Evolutionary conservation across 2,888 invertebrate species (phyloP).

Genomic region (Merodon equestris): DNA sequence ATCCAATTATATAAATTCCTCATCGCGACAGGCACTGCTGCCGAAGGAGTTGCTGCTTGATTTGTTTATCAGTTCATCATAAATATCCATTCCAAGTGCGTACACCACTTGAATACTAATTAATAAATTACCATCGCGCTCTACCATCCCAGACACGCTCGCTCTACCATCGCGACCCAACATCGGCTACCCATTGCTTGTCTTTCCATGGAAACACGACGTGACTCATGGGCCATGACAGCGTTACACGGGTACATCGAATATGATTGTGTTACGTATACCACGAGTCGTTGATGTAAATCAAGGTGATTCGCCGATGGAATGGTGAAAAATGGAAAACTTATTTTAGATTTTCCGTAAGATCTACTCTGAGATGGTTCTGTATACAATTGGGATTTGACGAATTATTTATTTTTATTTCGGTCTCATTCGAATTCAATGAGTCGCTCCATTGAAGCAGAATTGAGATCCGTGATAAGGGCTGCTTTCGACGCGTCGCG

Average conservation of each 20-base stretch:
- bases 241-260: not conserved
- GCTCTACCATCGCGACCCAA: too few species aligned
- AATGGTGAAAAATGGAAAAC: constrained; percentile 14
- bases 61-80: constrained; percentile 13
- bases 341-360: constrained; percentile 35
- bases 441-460: not conserved
- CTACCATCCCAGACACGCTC: too few species aligned
- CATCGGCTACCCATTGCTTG: not conserved
- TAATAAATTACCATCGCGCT: not conserved
- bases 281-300: not conserved
- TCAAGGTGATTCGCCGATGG: constrained; percentile 6
- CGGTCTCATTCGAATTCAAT: constrained; percentile 4
- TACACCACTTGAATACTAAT: constrained; percentile 8
- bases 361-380: constrained; percentile 40
- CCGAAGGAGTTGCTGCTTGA: not conserved
- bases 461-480: not conserved
- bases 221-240: not conserved
- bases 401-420: not conserved
- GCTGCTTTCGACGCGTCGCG: not conserved
- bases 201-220: not conserved
- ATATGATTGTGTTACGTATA: not conserved
- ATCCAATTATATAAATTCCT: too few species aligned
- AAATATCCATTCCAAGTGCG: constrained; percentile 5
- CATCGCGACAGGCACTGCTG: too few species aligned
- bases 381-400: not conserved